Base-by-base conservation (phyloP, 2,113 vertebrate species). In the Condylura cristata region DNA sequence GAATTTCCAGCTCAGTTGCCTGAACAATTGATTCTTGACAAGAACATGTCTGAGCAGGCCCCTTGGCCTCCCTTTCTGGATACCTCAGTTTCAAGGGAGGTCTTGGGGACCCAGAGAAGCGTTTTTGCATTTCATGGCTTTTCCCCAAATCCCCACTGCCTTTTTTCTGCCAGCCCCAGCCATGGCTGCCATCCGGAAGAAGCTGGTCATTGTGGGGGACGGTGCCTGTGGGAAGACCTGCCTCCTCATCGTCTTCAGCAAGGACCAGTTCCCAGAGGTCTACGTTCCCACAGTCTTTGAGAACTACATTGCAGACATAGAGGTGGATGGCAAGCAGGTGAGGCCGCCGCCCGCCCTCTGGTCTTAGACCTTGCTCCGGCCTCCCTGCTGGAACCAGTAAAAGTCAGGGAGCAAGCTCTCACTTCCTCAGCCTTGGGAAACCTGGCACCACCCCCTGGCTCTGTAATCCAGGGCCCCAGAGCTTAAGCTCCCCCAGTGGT, bases 301-400 rank as follows among this genome's bases (percentile, higher is more conserved):
- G 98, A 99, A 99, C 98, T 99, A 99, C 98, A 99, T 99, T 0
- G 99, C 99, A 0, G 99, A 99, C 98, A 99, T 99, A 22, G 99
- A 99, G 98, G 99, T 99, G 22, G 99, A 99, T 0, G 97, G 99
- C 78, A 99, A 99, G 98, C 99, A 99, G 99, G 99, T 99, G 87
- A 90, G 97, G 97, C 72, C 68, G 1, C 14, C 10, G 41, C 63
- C 28, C 41, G 39, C 63, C 44, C 14, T 5, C 26, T 32, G 37
- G 6, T 16, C 78, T 32, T 10, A 76, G 60, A 24, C 44, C n/a
- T 51, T 26, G 51, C 20, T 48, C 70, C 34, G 8, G 24, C 26
- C 13, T 58, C 56, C 82, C 34, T 56, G 58, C 87, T 74, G 76
- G 48, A 80, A 18, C 37, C 72, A 60, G 22, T 46, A 8, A 4